Evolutionary conservation across 2,797 vertebrate genomes (phyloP), one percentile per base, ranked within the genome.

Genomic region (Macropodus opercularis): DNA sequence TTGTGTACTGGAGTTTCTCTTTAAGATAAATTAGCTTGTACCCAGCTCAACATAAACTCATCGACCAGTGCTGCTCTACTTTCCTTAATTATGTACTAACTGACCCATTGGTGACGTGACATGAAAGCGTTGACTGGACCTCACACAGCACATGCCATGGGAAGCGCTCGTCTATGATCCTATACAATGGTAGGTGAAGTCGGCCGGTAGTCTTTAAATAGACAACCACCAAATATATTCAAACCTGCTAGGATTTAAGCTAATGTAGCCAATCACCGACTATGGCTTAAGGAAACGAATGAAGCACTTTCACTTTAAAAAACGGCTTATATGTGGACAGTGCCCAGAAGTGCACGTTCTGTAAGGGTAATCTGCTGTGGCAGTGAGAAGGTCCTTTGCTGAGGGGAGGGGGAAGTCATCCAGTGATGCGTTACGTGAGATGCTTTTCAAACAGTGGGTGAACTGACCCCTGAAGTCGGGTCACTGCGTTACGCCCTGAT

Each of bases 391-490:
- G 43, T 61, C 53, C 61, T 60, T 48, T 11, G 42, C 57, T 75
- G 65, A 70, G 68, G 65, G 36, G 61, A 69, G 65, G 68, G 69
- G 67, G 79, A 46, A 56, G 75, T 46, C 59, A 71, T 69, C 74
- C 81, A 87, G 69, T 68, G 83, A 87, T 84, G 79, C 71, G 55
- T 89, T 88, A 82, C 77, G 75, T 85, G 81, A 88, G 88, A 84
- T 87, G 83, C 81, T 87, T 87, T 81, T 84, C 78, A 90, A 89
- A 88, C 83, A 88, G 74, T 79, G 85, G 68, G 83, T 83, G 87
- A 87, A 89, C 19, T 91, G 90, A 90, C 84, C 88, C 88, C 80
- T 90, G 81, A 89, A 86, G 86, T 80, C 69, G 24, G 87, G 90
- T 91, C 87, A 89, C 68, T 34, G 35, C 76, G 78, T 54, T 79